Percentiles rank a stretch among this genome's conserved stretches.
Conservation (phyloP, 2,797 vertebrate genomes). For the Tangara arthus region DNA sequence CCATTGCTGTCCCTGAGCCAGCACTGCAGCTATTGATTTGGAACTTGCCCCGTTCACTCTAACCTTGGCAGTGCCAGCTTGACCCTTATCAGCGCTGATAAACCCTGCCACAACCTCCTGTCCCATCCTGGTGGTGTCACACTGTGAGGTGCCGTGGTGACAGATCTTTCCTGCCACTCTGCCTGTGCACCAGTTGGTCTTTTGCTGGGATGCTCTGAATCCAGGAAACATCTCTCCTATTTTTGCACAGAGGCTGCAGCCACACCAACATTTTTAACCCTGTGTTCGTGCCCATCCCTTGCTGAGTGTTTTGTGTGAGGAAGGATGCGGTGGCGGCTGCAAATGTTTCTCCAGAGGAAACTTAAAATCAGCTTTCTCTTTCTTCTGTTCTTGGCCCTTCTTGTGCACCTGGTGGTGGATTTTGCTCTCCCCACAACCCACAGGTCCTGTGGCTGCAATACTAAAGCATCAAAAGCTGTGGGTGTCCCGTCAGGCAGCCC, state of each 20-base stretch:
- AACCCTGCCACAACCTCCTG: not conserved
- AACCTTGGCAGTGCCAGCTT: not conserved
- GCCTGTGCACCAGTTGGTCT: not conserved
- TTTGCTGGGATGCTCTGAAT: not conserved
- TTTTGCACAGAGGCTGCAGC: not conserved
- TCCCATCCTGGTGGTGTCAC: not conserved
- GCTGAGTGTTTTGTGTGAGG: not conserved
- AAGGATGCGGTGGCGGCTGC: slow-evolving; percentile 46
- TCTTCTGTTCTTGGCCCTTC: slow-evolving; percentile 45
- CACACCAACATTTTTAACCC: not conserved
- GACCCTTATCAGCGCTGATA: slow-evolving; percentile 15
- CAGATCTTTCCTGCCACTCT: not conserved
- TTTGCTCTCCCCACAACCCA: not conserved
- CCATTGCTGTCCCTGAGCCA: not conserved
- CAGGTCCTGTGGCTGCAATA: not conserved
- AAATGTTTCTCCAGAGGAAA: slow-evolving; percentile 54
- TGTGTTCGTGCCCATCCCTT: not conserved
- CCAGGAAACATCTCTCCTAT: not conserved
- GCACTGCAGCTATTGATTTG: not conserved
- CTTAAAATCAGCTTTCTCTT: slow-evolving; percentile 49
- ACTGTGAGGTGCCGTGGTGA: accelerated
- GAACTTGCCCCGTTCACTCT: not conserved
- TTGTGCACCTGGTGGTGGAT: slow-evolving; percentile 48
- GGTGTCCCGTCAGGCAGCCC: not conserved
- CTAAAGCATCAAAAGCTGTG: not conserved